Percentiles rank a stretch among this genome's conserved stretches.
Evolutionary conservation across 2,888 invertebrate species (phyloP).

Genomic region (Cataglyphis rosenhaueri): DNA sequence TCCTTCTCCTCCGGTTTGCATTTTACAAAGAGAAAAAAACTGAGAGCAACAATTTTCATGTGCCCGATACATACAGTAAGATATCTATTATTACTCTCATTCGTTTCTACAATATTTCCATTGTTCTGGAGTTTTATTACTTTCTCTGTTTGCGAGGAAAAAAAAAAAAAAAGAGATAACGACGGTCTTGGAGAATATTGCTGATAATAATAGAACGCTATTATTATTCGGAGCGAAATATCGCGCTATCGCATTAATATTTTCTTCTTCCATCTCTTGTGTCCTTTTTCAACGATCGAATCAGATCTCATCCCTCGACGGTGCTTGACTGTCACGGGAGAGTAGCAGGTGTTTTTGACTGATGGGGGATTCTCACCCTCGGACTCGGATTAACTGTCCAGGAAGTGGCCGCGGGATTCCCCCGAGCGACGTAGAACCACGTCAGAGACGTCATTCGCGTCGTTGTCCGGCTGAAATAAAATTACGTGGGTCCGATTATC

Average conservation of each 20-base stretch:
- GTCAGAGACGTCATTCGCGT: conserved; percentile 35
- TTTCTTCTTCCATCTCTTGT: not conserved
- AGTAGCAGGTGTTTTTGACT: conserved; percentile 40
- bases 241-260: not conserved
- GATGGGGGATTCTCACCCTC: conserved; percentile 9
- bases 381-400: conserved; percentile 17
- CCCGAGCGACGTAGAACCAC: conserved; percentile 19
- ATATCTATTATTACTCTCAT: conserved; percentile 23
- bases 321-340: conserved; percentile 20
- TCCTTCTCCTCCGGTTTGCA: conserved; percentile 13
- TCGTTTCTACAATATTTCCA: not conserved
- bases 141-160: not conserved
- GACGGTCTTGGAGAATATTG: not conserved
- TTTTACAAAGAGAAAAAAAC: not conserved
- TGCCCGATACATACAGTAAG: conserved; percentile 12
- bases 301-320: conserved; percentile 22
- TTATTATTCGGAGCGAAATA: conserved; percentile 20
- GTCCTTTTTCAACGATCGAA: conserved; percentile 6
- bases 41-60: not conserved
- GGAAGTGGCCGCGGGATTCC: conserved; percentile 9
- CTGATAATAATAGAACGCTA: conserved; percentile 12
- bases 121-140: not conserved
- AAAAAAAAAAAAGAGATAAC: not conserved
- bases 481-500: not conserved
- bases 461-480: conserved; percentile 23